These are phyloP conservation scores for Stichopus chloronotus DNA, from an alignment of 35 echinoderm and acorn worm species.

Conservation along the genomic window DNA sequence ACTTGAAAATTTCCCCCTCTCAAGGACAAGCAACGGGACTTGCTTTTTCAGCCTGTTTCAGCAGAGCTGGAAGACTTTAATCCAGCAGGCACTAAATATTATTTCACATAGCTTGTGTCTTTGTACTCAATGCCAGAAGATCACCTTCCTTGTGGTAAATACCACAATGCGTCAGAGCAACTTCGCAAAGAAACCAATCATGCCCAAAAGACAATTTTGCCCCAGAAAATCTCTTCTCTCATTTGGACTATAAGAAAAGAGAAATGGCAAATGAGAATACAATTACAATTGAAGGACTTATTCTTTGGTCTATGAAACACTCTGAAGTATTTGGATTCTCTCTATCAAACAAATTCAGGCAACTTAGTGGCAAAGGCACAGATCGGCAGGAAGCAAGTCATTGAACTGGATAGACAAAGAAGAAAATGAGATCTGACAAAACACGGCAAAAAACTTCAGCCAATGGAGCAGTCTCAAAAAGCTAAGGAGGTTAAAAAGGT, in stretches of 20 bases:
- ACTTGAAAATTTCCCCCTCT: constrained; percentile 48
- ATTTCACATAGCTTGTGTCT: constrained; percentile 65
- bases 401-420: not conserved
- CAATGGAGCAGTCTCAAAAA: not conserved
- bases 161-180: constrained; percentile 29
- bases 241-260: constrained; percentile 63
- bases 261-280: constrained; percentile 22
- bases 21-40: constrained; percentile 59
- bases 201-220: constrained; percentile 67
- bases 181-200: constrained; percentile 41
- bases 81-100: constrained; percentile 58
- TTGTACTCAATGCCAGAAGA: constrained; percentile 65
- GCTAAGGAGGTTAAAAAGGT: constrained; percentile 43
- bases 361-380: constrained; percentile 39
- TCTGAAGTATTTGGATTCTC: constrained; percentile 49
- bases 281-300: constrained; percentile 64
- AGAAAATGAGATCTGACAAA: not conserved
- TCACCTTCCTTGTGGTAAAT: constrained; percentile 67
- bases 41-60: constrained; percentile 56
- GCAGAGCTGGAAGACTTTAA: constrained; percentile 58
- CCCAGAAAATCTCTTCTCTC: constrained; percentile 65
- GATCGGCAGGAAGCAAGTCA: not conserved
- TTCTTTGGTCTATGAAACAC: constrained; percentile 75
- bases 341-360: constrained; percentile 13
- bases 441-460: constrained; percentile 1